Evolutionary conservation across 2,113 vertebrate genomes (phyloP).

Genomic region (Asarcornis scutulata): DNA sequence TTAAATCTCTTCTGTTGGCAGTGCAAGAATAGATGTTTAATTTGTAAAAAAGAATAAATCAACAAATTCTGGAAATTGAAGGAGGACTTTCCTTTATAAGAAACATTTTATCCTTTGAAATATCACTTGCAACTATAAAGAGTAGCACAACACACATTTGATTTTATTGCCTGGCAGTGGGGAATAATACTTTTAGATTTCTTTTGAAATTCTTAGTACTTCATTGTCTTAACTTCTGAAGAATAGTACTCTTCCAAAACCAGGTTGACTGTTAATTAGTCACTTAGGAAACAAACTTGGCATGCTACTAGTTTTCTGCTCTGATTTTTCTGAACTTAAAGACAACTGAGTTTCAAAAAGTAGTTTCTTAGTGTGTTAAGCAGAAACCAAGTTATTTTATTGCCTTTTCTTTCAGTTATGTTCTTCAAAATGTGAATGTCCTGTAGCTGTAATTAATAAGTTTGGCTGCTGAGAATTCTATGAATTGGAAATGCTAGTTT

Average conservation of each 20-base stretch:
- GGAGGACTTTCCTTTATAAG: background rate
- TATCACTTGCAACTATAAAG: background rate
- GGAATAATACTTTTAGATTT: background rate
- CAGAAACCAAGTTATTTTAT: background rate
- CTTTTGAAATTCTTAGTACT: slow-evolving; percentile 2
- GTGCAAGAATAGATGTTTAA: background rate
- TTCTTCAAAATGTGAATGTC: background rate
- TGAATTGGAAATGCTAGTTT: background rate
- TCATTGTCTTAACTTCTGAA: background rate
- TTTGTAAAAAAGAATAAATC: background rate
- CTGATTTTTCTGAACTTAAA: slow-evolving; percentile 31
- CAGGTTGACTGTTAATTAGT: slow-evolving; percentile 42
- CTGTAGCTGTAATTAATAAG: background rate
- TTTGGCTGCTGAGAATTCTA: background rate
- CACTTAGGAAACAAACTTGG: slow-evolving; percentile 44
- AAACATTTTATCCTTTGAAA: background rate
- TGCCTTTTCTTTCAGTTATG: background rate
- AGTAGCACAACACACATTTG: background rate
- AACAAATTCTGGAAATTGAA: background rate
- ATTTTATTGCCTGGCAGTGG: background rate
- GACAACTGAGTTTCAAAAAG: background rate
- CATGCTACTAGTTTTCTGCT: slow-evolving; percentile 11
- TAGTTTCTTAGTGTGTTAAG: background rate
- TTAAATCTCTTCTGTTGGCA: background rate
- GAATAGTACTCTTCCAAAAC: background rate